Evolutionary conservation across 2,113 vertebrate genomes (phyloP).

Genomic region (Lonchura striata): DNA sequence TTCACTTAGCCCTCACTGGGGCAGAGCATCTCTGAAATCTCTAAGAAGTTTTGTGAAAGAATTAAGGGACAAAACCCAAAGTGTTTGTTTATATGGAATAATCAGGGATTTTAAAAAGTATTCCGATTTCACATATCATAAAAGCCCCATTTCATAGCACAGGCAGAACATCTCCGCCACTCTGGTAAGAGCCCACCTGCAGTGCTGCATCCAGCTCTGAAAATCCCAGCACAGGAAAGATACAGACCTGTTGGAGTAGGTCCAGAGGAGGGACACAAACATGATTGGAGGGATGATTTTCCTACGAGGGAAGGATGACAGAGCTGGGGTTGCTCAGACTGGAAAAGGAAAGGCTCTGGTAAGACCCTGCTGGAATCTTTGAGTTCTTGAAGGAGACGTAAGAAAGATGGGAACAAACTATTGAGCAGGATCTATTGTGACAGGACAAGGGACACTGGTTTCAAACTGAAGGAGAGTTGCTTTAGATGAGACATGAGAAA

Average conservation of each 20-base stretch:
- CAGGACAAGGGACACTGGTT: background rate
- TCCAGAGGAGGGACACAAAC: background rate
- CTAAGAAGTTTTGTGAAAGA: background rate
- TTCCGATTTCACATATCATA: background rate
- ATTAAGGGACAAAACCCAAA: background rate
- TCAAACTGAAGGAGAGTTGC: background rate
- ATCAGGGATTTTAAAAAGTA: background rate
- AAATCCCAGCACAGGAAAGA: background rate
- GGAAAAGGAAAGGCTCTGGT: background rate
- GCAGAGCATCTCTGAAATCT: background rate
- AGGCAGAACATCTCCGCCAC: background rate
- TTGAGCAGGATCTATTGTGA: background rate
- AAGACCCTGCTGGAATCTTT: background rate
- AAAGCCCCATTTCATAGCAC: background rate
- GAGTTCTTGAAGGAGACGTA: background rate
- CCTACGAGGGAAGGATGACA: background rate
- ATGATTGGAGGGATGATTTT: background rate
- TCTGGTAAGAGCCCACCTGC: background rate
- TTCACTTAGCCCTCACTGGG: background rate
- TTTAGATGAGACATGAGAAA: background rate
- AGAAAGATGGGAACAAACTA: background rate
- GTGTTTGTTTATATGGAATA: background rate
- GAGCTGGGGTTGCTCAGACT: background rate
- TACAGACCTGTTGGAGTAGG: background rate
- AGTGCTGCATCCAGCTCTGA: background rate